Base-by-base conservation (phyloP, 2,113 vertebrate genomes). In the Sinocyclocheilus anophthalmus region DNA sequence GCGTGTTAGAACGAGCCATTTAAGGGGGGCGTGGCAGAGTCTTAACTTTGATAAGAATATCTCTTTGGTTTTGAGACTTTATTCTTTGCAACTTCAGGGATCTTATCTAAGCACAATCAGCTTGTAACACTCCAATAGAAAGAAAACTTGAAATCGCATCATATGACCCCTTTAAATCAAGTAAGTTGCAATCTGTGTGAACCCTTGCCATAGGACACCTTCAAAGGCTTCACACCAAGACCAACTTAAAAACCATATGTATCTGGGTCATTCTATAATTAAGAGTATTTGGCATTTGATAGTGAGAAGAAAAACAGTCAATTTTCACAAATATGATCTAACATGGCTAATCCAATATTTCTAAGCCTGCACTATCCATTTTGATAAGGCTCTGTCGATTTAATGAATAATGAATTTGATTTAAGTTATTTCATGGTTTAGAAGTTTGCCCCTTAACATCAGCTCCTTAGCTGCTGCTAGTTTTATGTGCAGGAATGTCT, bases 181-280 rank as follows among this genome's bases (percentile, higher is more conserved):
- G 30, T 39, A 63, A 63, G 30, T 33, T 69, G 30, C 14, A 18
- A 33, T 69, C 37, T 42, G 18, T 72, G 20, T 42, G 18, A n/a
- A 42, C 4, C 18, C 18, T 72, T 72, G 37, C 33, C 37, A 42
- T 0, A 39, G 33, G 33, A 72, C 37, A 22, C 33, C 69, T 72
- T 72, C 69, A 72, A 42, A 72, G 33, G 37, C 37, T 72, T 42
- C 69, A 72, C 37, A 37, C 69, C 33, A 39, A 18, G 18, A 72
- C 33, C 33, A 73, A 73, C 70, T 39, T 73, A 42, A 73, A 70
- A 45, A 22, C 69, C 37, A n/a, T 39, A 22, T 14, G 22, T 48
- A 48, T 75, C 22, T 75, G 72, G 39, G 39, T 75, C n/a, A 45
- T 48, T 45, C 42, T 75, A 75, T 75, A 48, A 48, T 75, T 75